Conservation (phyloP, 2,797 vertebrate genomes). For the Furcifer pardalis region DNA sequence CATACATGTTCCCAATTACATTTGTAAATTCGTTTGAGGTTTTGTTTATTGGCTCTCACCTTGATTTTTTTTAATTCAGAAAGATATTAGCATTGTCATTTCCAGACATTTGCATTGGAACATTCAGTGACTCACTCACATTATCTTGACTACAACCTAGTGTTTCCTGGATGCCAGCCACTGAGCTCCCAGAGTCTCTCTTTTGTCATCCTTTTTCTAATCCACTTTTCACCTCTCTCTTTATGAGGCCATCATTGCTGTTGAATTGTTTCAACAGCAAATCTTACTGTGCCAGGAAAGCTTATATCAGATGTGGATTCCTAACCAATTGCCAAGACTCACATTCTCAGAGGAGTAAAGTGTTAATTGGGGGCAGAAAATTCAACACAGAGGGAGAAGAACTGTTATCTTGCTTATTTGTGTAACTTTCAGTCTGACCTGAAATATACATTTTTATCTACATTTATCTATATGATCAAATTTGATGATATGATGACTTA, state of each 20-base stretch:
- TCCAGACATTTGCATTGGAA: not conserved
- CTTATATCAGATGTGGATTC: conserved; percentile 28
- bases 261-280: conserved; percentile 36
- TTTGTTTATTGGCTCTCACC: not conserved
- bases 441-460: not conserved
- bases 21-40: not conserved
- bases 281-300: not conserved
- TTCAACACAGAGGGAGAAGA: conserved; percentile 51
- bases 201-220: not conserved
- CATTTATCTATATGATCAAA: not conserved
- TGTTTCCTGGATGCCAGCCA: not conserved
- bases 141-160: not conserved
- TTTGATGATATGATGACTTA: not conserved
- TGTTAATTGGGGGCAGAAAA: conserved; percentile 50
- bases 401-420: not conserved
- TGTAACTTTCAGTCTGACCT: not conserved
- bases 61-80: not conserved
- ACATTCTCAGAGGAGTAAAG: conserved; percentile 46
- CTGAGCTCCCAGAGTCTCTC: not conserved
- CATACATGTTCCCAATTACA: not conserved
- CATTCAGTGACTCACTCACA: not conserved
- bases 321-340: conserved; percentile 57
- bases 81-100: not conserved
- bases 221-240: not conserved
- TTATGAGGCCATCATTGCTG: conserved; percentile 13